Base-by-base conservation (phyloP, 2,888 invertebrate genomes). In the Parnassius glacialis region DNA sequence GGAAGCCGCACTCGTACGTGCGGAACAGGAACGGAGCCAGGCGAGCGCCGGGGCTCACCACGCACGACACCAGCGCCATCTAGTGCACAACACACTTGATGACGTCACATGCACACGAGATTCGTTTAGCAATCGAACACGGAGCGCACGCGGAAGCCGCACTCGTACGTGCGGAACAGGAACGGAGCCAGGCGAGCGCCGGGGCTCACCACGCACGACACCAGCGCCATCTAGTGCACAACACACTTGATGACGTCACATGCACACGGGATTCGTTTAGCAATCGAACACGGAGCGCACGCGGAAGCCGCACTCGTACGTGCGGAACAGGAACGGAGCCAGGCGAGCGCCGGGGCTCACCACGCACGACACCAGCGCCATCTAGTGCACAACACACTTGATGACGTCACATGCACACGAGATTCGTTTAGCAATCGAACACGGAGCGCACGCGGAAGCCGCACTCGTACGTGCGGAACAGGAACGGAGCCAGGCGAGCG, bases 381-480 rank as follows among this genome's bases (percentile, higher is more conserved):
- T 91, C 95, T 96, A 80, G 5, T 2, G 45, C 11, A 45, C 34
- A 34, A 7, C 34, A 34, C 34, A 34, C 34, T 34, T 34, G 7
- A 34, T 34, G 7, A 34, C 20, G n/a, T n/a, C n/a, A n/a, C n/a
- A n/a, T n/a, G n/a, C n/a, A n/a, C n/a, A n/a, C n/a, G n/a, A n/a
- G n/a, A n/a, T n/a, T n/a, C n/a, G n/a, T n/a, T n/a, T n/a, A n/a
- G n/a, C n/a, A n/a, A n/a, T n/a, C 92, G 82, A 96, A 94, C 75
- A 94, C 93, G 68, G 95, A 93, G 68, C 94, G 94, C 25, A 94
- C 92, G 61, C 94, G 92, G 79, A 93, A 94, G 10, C 95, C 95
- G 68, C 94, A 92, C 65, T 94, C 93, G 87, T 98, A 98, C 80
- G 97, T 97, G 70, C 98, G 94, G 87, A 98, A 98, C 68, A 98